These are phyloP conservation scores for Alligator sinensis DNA, from an alignment of 2,113 vertebrate species.

Conservation along the genomic window DNA sequence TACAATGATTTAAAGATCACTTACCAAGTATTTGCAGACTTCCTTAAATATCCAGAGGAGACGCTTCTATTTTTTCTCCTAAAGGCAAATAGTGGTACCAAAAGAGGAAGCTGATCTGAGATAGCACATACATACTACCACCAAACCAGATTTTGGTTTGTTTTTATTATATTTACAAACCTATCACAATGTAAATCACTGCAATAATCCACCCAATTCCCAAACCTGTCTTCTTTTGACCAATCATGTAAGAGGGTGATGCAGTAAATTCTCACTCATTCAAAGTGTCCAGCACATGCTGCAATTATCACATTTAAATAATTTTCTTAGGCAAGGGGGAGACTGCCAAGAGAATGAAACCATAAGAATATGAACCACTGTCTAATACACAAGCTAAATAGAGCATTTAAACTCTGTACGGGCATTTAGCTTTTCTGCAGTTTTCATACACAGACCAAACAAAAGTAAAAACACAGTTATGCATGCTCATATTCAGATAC, in stretches of 20 bases:
- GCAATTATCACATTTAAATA: neutral
- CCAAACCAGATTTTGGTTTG: neutral
- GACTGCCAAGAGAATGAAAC: neutral
- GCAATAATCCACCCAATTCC: neutral
- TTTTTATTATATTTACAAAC: neutral
- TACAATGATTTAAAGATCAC: neutral
- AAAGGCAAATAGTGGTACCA: neutral
- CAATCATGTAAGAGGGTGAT: neutral
- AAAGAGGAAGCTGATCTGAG: neutral
- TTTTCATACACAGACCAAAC: neutral
- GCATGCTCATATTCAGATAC: neutral
- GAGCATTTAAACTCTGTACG: neutral
- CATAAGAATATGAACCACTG: neutral
- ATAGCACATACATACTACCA: neutral
- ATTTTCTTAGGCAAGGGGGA: neutral
- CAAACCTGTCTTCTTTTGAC: neutral
- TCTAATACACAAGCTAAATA: neutral
- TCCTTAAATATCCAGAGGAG: neutral
- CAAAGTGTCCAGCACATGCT: rapidly evolving
- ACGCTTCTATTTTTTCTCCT: neutral
- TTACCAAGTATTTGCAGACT: neutral
- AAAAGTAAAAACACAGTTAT: neutral
- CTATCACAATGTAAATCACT: neutral
- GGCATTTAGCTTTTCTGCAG: neutral
- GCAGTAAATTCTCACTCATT: neutral